Conservation (phyloP, 2,797 vertebrate genomes). For the Rhinatrema bivittatum region DNA sequence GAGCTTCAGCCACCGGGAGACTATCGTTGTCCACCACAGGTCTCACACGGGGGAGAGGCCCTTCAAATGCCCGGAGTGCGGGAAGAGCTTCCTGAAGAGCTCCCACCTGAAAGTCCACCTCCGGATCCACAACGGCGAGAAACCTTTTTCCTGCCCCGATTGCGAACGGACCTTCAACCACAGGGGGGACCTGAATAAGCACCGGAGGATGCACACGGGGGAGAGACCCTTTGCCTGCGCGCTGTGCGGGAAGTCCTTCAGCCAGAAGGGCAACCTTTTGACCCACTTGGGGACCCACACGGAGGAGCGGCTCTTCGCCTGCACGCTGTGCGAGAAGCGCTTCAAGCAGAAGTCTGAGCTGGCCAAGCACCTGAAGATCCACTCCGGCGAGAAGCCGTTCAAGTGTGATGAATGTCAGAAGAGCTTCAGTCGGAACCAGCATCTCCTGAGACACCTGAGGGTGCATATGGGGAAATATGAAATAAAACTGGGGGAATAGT, state of each 20-base stretch:
- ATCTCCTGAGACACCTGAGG: conserved; percentile 1
- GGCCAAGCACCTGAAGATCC: conserved; percentile 6
- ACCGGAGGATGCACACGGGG: conserved; percentile 3
- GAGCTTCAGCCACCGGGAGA: too few relatives aligned
- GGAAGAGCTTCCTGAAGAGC: conserved; percentile 3
- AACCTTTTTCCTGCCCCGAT: conserved; percentile 1
- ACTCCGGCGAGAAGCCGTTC: background rate
- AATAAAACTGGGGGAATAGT: too few relatives aligned
- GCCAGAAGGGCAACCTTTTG: conserved; percentile 1
- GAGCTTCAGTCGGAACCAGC: background rate
- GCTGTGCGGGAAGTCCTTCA: background rate
- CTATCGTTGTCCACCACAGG: too few relatives aligned
- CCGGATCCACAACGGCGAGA: background rate
- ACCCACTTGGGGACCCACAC: background rate
- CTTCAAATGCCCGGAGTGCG: conserved; percentile 7
- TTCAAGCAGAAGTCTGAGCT: conserved; percentile 3
- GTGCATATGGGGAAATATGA: background rate
- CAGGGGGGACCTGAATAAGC: background rate
- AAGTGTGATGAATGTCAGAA: background rate
- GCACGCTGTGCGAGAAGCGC: conserved; percentile 3
- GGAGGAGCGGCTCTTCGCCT: background rate
- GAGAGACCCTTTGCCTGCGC: background rate
- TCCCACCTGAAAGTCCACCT: conserved; percentile 4
- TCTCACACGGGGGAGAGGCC: conserved; percentile 30
- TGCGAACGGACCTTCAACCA: too few relatives aligned